phyloP scores from a whole-genome alignment of 2,797 vertebrate genomes.

The Periparus ater region DNA sequence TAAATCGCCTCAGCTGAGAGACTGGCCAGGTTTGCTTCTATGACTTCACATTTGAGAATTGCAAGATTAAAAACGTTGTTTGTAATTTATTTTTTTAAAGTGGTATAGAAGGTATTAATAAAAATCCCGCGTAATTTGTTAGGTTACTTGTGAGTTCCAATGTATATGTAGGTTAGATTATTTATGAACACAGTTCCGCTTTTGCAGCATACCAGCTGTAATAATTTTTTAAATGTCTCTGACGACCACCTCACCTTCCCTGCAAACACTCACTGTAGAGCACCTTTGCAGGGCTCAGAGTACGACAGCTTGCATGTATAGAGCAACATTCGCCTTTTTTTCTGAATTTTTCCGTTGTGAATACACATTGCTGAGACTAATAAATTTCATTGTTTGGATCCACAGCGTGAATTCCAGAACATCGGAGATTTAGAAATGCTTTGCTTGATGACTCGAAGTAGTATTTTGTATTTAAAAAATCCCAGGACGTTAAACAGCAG shows the following conservation, averaged over 20 bases:
- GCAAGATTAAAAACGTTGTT: not conserved
- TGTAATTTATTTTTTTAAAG: not conserved
- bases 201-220: not conserved
- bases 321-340: not conserved
- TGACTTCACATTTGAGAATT: not conserved
- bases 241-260: not conserved
- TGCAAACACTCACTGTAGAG: not conserved
- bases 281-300: not conserved
- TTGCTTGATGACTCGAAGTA: not conserved
- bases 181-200: not conserved
- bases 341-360: slow-evolving; percentile 15
- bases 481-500: not conserved
- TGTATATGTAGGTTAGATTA: not conserved
- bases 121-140: not conserved
- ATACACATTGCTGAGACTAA: slow-evolving; percentile 27
- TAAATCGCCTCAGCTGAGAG: not conserved
- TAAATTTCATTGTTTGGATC: slow-evolving; percentile 13
- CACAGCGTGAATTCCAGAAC: slow-evolving; percentile 31
- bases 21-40: not conserved
- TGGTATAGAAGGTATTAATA: not conserved
- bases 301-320: not conserved
- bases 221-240: not conserved
- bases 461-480: slow-evolving; percentile 6
- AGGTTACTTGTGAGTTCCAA: not conserved
- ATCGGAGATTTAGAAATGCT: not conserved